Percentiles rank a stretch among this genome's conserved stretches.
Evolutionary conservation across 1,140 invertebrate species (phyloP).

Genomic region (Panulirus ornatus): DNA sequence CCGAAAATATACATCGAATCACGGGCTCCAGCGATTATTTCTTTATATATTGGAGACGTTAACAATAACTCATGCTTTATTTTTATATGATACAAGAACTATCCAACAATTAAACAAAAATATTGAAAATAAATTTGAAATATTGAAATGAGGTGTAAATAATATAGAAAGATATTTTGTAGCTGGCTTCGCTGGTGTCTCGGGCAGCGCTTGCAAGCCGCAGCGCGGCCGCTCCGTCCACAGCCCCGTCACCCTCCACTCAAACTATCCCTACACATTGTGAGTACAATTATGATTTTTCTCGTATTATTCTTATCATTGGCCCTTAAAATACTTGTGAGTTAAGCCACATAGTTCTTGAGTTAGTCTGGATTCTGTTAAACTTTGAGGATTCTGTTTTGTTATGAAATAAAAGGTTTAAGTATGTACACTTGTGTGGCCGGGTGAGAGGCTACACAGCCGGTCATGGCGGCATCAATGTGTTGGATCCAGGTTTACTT

Average conservation of each 20-base stretch:
- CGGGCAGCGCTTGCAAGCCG: neutral
- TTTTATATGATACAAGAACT: conserved; percentile 35
- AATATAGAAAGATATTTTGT: conserved; percentile 49
- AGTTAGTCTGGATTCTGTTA: too few relatives aligned
- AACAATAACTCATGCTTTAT: neutral
- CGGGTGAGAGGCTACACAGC: conserved; percentile 16
- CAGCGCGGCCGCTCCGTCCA: conserved; percentile 19
- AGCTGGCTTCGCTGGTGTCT: conserved; percentile 50
- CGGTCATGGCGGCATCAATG: conserved; percentile 40
- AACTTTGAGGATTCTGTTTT: too few relatives aligned
- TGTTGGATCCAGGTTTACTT: neutral
- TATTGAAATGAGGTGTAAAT: conserved; percentile 11
- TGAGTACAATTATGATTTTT: too few relatives aligned
- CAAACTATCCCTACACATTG: neutral
- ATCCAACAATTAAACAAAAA: conserved; percentile 36
- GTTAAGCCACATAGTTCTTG: too few relatives aligned
- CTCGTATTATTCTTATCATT: too few relatives aligned
- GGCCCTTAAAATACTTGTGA: too few relatives aligned
- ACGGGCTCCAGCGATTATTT: conserved; percentile 52
- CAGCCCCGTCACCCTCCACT: conserved; percentile 8
- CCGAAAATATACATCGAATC: conserved; percentile 65
- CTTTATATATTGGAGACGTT: neutral
- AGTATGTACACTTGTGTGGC: neutral
- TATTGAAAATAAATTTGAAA: neutral
- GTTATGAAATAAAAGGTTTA: too few relatives aligned